Evolutionary conservation across 2,888 invertebrate genomes (phyloP).

Genomic region (Sipunculus nudus): DNA sequence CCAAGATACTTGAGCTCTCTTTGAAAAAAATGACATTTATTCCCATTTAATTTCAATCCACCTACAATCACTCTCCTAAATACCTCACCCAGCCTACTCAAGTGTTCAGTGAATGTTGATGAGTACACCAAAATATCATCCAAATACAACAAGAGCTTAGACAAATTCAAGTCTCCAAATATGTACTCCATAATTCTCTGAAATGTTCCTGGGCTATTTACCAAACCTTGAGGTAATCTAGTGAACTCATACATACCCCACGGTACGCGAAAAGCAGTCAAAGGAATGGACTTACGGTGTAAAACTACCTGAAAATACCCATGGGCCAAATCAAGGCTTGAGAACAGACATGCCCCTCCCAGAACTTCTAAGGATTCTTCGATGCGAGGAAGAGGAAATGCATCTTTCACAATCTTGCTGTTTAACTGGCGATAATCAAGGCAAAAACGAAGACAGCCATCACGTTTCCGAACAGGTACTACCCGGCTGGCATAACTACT

Average conservation of each 20-base stretch:
- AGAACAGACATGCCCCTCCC: too few relatives aligned
- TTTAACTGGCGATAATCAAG: too few relatives aligned
- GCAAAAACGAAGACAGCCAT: too few relatives aligned
- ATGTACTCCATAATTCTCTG: constrained; percentile 1
- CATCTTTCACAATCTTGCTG: too few relatives aligned
- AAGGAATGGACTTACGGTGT: background rate
- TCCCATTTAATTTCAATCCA: background rate
- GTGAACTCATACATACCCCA: constrained; percentile 5
- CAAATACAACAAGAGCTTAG: background rate
- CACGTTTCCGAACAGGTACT: too few relatives aligned
- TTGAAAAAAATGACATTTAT: background rate
- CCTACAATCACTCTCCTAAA: background rate
- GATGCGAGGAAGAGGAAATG: too few relatives aligned
- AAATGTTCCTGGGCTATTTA: constrained; percentile 5
- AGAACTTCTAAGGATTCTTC: too few relatives aligned
- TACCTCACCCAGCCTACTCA: background rate
- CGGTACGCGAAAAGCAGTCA: constrained; percentile 3
- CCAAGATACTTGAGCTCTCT: background rate
- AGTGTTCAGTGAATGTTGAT: background rate
- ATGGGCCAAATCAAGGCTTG: too few relatives aligned
- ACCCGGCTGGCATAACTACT: too few relatives aligned
- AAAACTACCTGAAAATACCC: too few relatives aligned
- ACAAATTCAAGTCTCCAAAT: background rate
- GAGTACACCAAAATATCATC: background rate
- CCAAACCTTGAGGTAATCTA: background rate